A percentile compares a stretch with the other conserved stretches of the same genome.
phyloP scores from a whole-genome alignment of 2,888 invertebrate genomes.

The Drosophila algonquin region DNA sequence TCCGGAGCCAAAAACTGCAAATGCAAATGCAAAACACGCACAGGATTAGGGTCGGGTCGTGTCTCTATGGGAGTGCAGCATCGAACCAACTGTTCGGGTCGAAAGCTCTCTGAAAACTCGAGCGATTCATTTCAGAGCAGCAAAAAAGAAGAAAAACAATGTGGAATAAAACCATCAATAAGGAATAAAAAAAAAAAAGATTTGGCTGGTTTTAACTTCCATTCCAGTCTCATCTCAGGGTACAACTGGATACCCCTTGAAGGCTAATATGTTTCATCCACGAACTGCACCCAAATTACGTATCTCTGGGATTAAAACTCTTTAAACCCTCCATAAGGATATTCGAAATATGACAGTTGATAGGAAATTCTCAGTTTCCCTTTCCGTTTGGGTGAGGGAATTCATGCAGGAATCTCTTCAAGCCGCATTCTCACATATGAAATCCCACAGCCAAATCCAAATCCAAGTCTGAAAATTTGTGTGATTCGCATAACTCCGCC shows the following conservation, averaged over 20 bases:
- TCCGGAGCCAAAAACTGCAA: constrained; percentile 48
- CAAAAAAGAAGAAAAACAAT: not conserved
- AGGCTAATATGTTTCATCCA: too few relatives aligned
- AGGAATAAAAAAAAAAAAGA: not conserved
- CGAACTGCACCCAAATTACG: too few relatives aligned
- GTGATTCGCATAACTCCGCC: constrained; percentile 13
- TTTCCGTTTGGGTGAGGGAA: not conserved
- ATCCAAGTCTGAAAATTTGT: constrained; percentile 11
- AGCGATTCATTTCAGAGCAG: constrained; percentile 9
- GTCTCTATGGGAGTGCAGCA: constrained; percentile 25
- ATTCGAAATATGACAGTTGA: not conserved
- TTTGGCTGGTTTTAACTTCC: not conserved
- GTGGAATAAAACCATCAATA: constrained; percentile 7
- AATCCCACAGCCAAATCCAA: not conserved
- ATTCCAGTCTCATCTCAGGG: not conserved
- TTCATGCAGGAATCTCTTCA: not conserved
- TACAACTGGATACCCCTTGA: too few relatives aligned
- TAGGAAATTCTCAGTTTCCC: too few relatives aligned
- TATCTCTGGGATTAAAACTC: not conserved
- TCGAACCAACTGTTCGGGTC: too few relatives aligned
- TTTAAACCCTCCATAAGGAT: not conserved
- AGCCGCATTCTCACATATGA: not conserved
- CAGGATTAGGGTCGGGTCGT: constrained; percentile 26
- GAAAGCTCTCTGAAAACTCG: constrained; percentile 2
- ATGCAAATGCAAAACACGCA: constrained; percentile 48